Conservation (phyloP, 2,888 invertebrate species). For the Drosophila falleni region DNA sequence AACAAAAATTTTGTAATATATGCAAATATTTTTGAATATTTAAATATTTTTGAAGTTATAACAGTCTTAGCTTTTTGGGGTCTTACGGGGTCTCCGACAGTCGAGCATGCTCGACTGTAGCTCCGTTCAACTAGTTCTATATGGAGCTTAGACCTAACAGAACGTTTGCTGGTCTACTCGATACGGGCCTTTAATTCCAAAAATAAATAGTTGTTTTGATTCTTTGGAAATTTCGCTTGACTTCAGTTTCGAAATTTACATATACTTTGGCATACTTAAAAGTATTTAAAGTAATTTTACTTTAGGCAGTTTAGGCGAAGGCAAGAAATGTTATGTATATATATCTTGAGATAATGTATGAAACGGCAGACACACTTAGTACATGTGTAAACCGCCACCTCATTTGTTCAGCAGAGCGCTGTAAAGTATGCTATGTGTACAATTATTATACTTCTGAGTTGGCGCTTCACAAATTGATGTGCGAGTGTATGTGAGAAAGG, state of each 20-base stretch:
- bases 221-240: too few species aligned
- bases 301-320: background rate
- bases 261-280: background rate
- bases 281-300: background rate
- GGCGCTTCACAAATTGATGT: constrained; percentile 5
- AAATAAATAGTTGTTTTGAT: too few species aligned
- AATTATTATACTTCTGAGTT: constrained; percentile 1
- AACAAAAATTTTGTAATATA: too few species aligned
- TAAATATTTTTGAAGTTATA: too few species aligned
- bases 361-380: background rate
- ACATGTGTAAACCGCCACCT: background rate
- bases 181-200: too few species aligned
- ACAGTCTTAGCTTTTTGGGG: too few species aligned
- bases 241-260: background rate
- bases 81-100: too few species aligned
- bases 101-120: too few species aligned
- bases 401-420: constrained; percentile 9
- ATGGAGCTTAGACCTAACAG: too few species aligned
- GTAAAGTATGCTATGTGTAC: constrained; percentile 27
- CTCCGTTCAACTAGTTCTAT: too few species aligned
- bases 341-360: background rate
- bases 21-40: too few species aligned
- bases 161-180: too few species aligned
- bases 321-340: background rate
- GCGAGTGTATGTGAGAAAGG: background rate